phyloP scores from a whole-genome alignment of 2,113 vertebrate genomes.

The Carlito syrichta region DNA sequence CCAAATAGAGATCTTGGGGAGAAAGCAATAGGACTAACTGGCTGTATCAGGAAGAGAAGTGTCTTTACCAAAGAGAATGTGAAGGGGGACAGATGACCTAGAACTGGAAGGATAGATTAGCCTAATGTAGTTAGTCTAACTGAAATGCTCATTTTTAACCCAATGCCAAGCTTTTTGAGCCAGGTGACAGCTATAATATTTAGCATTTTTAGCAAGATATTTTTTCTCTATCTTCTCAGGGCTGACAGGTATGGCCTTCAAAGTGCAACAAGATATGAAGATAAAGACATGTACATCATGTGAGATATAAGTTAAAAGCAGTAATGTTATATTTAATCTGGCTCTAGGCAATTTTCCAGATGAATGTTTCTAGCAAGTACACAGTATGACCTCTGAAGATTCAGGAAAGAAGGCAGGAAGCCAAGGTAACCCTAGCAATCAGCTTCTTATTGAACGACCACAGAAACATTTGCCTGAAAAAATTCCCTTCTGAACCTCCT shows the following conservation, averaged over 20 bases:
- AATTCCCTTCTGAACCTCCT: neutral
- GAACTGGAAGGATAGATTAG: neutral
- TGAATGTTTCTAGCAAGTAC: constrained; percentile 40
- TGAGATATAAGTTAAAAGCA: constrained; percentile 52
- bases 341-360: constrained; percentile 58
- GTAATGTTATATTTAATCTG: constrained; percentile 61
- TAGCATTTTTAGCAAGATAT: constrained; percentile 33
- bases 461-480: constrained; percentile 13
- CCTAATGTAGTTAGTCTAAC: neutral
- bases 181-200: neutral
- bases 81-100: neutral
- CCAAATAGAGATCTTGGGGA: neutral
- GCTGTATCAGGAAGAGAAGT: neutral
- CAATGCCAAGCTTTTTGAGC: neutral
- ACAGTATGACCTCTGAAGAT: constrained; percentile 52
- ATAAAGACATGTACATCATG: constrained; percentile 44
- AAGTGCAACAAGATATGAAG: constrained; percentile 47
- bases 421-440: constrained; percentile 41
- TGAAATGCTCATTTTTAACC: constrained; percentile 31
- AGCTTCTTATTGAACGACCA: constrained; percentile 3
- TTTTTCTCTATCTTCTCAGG: neutral
- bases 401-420: constrained; percentile 35
- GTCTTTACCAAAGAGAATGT: neutral
- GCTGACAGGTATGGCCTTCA: constrained; percentile 38
- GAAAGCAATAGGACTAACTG: neutral